These are phyloP conservation scores for Paelopatides confundens DNA, from an alignment of 53 echinoderm and acorn worm genomes.

Conservation along the genomic window DNA sequence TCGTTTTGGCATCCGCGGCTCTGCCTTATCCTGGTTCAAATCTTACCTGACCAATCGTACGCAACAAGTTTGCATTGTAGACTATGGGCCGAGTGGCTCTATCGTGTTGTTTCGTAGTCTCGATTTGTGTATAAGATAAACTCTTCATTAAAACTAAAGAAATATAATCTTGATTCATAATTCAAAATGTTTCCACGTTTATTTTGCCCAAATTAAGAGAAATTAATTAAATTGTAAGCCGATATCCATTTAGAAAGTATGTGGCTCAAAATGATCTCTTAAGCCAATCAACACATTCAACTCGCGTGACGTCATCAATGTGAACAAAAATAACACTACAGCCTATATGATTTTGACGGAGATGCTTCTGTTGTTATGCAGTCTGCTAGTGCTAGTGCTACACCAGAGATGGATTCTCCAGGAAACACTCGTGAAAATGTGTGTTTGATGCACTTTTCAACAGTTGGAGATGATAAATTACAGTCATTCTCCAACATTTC, in stretches of 20 bases:
- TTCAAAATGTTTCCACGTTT: not conserved
- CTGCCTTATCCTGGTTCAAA: too few species aligned
- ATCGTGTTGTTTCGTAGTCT: not conserved
- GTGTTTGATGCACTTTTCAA: conserved; percentile 30
- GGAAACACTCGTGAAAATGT: conserved; percentile 3
- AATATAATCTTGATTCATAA: not conserved
- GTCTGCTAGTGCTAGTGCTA: too few species aligned
- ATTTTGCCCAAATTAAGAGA: not conserved
- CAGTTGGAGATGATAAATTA: not conserved
- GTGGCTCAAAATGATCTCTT: not conserved
- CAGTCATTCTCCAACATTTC: not conserved
- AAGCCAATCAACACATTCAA: conserved; percentile 16
- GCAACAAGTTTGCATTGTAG: not conserved
- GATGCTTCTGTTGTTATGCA: too few species aligned
- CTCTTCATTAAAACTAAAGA: not conserved
- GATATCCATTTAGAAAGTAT: not conserved
- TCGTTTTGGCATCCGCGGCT: too few species aligned
- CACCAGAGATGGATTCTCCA: not conserved
- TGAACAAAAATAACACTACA: too few species aligned
- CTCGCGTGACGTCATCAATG: not conserved
- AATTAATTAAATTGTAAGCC: not conserved
- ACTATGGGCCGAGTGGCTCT: not conserved
- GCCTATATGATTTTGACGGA: too few species aligned
- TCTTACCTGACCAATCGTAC: too few species aligned
- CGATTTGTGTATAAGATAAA: not conserved